Base-by-base conservation (phyloP, 1,140 invertebrate species). In the Musca domestica region DNA sequence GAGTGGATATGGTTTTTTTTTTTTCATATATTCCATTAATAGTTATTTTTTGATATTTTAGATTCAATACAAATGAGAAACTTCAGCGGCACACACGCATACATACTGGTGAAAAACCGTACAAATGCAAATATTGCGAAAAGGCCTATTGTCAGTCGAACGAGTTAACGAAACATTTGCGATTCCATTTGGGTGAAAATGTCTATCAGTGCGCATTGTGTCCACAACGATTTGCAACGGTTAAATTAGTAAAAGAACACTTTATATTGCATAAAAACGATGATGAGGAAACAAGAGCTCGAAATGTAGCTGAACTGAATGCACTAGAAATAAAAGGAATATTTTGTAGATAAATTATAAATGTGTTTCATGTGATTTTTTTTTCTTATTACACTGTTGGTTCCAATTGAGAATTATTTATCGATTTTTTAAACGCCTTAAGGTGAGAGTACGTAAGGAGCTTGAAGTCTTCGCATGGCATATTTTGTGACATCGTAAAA, bases 121-220 rank as follows among this genome's bases (percentile, higher is more conserved):
- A 66, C 10, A 66, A 66, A 52, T 66, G 49, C 64, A 66, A 52
- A 27, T 66, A 52, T 54, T 51, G 49, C 30, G 48, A 51, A 25
- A 34, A 22, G 19, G 47, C 64, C 17, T 66, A 48, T n/a, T 66
- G 48, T 52, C 47, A 66, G 22, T 51, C 64, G 10, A 66, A 66
- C 34, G 49, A 66, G 34, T 52, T 51, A 6, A 66, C 27, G 0
- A 51, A 52, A 66, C 49, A 66, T 15, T 78, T 79, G 23, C 73
- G 83, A n/a, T 74, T 74, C 15, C 84, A 85, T 70, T 70, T 85
- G 46, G 84, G 84, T 61, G 82, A 84, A 72, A 84, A 85, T 69
- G 81, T 83, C 14, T 85, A 85, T 71, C 77, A 83, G 81, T 85
- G 73, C 58, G 61, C 69, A 48, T 27, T 83, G 64, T 85, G 84